Evolutionary conservation across 2,888 invertebrate genomes (phyloP), one percentile per base, ranked within the genome.

Genomic region (Leuctra nigra): DNA sequence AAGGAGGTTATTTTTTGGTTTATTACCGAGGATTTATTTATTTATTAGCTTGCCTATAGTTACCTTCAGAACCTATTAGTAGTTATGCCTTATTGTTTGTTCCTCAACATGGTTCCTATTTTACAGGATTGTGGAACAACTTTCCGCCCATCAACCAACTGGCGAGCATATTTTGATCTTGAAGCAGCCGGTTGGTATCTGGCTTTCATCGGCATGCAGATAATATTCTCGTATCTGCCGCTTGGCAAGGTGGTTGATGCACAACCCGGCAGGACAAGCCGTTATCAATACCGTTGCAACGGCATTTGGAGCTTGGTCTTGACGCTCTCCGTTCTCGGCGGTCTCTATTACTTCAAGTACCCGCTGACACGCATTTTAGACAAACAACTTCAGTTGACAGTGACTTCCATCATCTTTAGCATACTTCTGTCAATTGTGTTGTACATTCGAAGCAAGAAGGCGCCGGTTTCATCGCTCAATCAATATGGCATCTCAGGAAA

Each of bases 401-500:
- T 78, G 1, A 69, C 77, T 9, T 80, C 82, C 24, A 76, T 81
- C 62, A 63, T 82, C 47, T 67, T 81, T 67, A 82, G 81, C 47
- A 62, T 79, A 4, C 14, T 79, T 9, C 66, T 85, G 16, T 77
- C 84, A 35, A 56, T 82, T 38, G 66, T 71, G 33, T 69, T 85
- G 50, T 86, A 80, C 67, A 55, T 82, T 11, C 81, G 79, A 64
- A 81, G 82, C 56, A 71, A 73, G 41, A 77, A 75, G 57, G 72
- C 75, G 9, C 73, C 80, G 1, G 69, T 77, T 2, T 72, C 73
- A 54, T 72, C 77, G 35, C 72, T 83, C 6, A 86, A 87, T 68
- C 74, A 77, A 2, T 77, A 81, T 66, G 85, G 80, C 39, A 77
- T 77, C 46, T 80, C 82, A 60, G 83, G 83, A 50, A 81, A 78